Conservation (phyloP, 2,797 vertebrate species). For the Limnodromus scolopaceus region DNA sequence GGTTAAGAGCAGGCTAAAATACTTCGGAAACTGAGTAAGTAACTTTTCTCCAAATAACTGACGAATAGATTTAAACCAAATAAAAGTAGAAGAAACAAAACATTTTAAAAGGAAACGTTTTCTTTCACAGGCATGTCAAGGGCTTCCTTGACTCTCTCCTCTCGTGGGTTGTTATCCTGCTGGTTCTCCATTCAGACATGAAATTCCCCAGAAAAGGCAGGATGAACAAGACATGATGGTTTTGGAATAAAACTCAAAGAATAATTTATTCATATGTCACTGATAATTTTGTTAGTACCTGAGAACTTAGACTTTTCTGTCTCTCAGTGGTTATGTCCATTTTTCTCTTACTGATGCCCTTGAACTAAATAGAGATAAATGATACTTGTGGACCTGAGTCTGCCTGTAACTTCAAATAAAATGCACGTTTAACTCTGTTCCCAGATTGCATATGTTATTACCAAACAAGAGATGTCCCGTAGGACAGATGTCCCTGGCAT, state of each 20-base stretch:
- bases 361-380: background rate
- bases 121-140: background rate
- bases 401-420: background rate
- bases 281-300: constrained; percentile 6
- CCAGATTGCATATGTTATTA: background rate
- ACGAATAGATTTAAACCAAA: background rate
- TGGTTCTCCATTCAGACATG: background rate
- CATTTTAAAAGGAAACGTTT: background rate
- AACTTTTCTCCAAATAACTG: background rate
- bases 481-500: background rate
- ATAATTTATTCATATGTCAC: background rate
- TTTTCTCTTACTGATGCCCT: background rate
- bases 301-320: background rate
- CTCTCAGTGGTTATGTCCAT: background rate
- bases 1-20: background rate
- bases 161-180: background rate
- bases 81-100: background rate
- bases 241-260: background rate
- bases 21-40: background rate
- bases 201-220: background rate
- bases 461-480: background rate
- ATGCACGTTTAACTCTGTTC: background rate
- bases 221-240: background rate
- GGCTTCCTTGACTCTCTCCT: background rate
- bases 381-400: background rate